Percentiles rank a stretch among this genome's conserved stretches.
phyloP scores from a whole-genome alignment of 1,140 invertebrate genomes.

The Drosophila elegans region DNA sequence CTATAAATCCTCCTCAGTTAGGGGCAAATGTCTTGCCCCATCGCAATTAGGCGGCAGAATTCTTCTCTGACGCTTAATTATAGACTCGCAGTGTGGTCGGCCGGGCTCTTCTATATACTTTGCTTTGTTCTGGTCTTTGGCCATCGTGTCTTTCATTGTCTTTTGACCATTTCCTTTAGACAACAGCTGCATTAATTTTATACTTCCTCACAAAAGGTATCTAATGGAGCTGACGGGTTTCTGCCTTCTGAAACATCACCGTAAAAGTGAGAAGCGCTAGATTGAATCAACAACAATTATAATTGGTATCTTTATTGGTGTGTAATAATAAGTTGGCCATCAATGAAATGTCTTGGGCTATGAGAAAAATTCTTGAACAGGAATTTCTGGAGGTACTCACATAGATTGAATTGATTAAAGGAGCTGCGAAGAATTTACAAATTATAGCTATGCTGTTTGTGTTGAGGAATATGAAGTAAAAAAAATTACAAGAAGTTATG shows the following conservation, averaged over 20 bases:
- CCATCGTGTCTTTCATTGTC: slow-evolving; percentile 64
- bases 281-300: slow-evolving; percentile 37
- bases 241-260: slow-evolving; percentile 18
- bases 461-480: not conserved
- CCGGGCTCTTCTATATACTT: slow-evolving; percentile 14
- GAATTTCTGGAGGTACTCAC: slow-evolving; percentile 4
- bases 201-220: slow-evolving; percentile 62
- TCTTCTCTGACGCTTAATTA: slow-evolving; percentile 42
- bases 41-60: slow-evolving; percentile 72
- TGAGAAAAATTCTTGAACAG: slow-evolving; percentile 3
- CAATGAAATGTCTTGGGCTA: slow-evolving; percentile 32
- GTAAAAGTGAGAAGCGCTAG: slow-evolving; percentile 27
- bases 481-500: not conserved
- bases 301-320: slow-evolving; percentile 41
- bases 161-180: slow-evolving; percentile 72
- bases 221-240: slow-evolving; percentile 31
- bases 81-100: slow-evolving; percentile 29
- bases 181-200: slow-evolving; percentile 63
- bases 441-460: slow-evolving; percentile 14
- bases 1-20: slow-evolving; percentile 27
- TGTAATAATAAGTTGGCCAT: slow-evolving; percentile 37
- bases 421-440: slow-evolving; percentile 18
- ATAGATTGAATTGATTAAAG: slow-evolving; percentile 10
- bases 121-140: slow-evolving; percentile 46
- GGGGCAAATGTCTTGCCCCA: slow-evolving; percentile 41